These are phyloP conservation scores for Drosophila lacicola DNA, from an alignment of 2,888 invertebrate genomes.

Conservation along the genomic window DNA sequence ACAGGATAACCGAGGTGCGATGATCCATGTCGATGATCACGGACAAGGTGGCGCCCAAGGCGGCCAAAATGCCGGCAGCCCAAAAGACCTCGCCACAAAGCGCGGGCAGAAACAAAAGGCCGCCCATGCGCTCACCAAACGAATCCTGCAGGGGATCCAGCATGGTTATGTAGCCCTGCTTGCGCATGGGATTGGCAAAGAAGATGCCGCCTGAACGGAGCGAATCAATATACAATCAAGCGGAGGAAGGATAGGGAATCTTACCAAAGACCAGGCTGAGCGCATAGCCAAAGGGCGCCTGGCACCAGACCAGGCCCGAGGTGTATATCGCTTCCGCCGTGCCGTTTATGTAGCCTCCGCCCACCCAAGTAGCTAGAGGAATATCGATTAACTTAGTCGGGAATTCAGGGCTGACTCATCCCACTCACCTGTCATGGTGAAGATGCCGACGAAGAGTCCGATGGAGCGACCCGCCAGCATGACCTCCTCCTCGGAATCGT, in stretches of 20 bases:
- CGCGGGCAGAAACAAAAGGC: conserved; percentile 97
- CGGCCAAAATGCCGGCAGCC: conserved; percentile 99
- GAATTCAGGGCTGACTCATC: neutral
- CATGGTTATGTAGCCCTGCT: conserved; percentile 99
- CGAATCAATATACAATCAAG: neutral
- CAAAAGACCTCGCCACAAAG: conserved; percentile 99
- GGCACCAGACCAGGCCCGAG: conserved; percentile 97
- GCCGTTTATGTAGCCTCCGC: conserved; percentile 99
- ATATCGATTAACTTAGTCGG: neutral
- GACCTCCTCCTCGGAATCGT: conserved; percentile 98
- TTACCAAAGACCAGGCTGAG: conserved; percentile 97
- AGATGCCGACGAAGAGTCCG: conserved; percentile 98
- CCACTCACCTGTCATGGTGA: conserved; percentile 97
- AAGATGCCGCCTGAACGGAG: conserved; percentile 93
- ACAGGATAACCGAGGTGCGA: conserved; percentile 95
- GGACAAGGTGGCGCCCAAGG: conserved; percentile 97
- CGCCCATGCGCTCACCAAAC: conserved; percentile 99
- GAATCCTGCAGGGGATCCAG: conserved; percentile 98
- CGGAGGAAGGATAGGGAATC: conserved; percentile 55
- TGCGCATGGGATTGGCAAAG: conserved; percentile 99
- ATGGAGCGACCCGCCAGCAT: conserved; percentile 99
- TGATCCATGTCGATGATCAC: conserved; percentile 99
- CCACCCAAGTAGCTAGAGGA: conserved; percentile 98
- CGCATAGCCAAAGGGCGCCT: conserved; percentile 99
- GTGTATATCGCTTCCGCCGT: conserved; percentile 99